These are phyloP conservation scores for Pseudorhiza aurosa DNA, from an alignment of 30 jellyfish, hydroid and myxozoan species.

Conservation along the genomic window DNA sequence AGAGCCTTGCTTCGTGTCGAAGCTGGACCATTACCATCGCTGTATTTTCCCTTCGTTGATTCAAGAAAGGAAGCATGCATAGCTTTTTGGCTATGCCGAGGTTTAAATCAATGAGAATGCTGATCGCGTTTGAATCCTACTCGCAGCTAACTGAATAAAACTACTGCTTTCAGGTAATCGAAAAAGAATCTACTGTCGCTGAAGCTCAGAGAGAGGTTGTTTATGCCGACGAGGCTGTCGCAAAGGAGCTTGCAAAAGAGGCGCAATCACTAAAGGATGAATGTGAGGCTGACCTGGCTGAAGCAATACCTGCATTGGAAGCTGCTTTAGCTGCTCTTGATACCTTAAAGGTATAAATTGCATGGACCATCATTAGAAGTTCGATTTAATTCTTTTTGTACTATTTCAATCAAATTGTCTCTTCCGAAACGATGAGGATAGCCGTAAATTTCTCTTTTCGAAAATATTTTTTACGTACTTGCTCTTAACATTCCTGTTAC, in stretches of 20 bases:
- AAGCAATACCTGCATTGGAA: slow-evolving; percentile 98
- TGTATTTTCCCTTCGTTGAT: too few relatives aligned
- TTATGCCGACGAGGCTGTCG: slow-evolving; percentile 96
- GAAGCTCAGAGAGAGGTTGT: slow-evolving; percentile 96
- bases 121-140: too few relatives aligned
- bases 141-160: too few relatives aligned
- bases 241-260: slow-evolving; percentile 96
- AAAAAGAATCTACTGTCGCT: slow-evolving; percentile 97
- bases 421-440: background rate
- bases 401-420: background rate
- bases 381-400: background rate
- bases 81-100: background rate
- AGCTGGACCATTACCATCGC: too few relatives aligned
- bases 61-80: background rate
- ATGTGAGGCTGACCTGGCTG: slow-evolving; percentile 99
- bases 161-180: slow-evolving; percentile 83
- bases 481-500: too few relatives aligned
- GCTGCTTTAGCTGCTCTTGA: slow-evolving; percentile 98
- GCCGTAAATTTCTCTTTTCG: too few relatives aligned
- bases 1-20: too few relatives aligned
- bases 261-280: slow-evolving; percentile 97
- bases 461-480: too few relatives aligned
- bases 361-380: background rate
- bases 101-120: too few relatives aligned
- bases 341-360: slow-evolving; percentile 95